A percentile compares a stretch with the other conserved stretches of the same genome.
These are phyloP conservation scores for Bryconaethiops microstoma DNA, from an alignment of 2,797 vertebrate species.

Conservation along the genomic window DNA sequence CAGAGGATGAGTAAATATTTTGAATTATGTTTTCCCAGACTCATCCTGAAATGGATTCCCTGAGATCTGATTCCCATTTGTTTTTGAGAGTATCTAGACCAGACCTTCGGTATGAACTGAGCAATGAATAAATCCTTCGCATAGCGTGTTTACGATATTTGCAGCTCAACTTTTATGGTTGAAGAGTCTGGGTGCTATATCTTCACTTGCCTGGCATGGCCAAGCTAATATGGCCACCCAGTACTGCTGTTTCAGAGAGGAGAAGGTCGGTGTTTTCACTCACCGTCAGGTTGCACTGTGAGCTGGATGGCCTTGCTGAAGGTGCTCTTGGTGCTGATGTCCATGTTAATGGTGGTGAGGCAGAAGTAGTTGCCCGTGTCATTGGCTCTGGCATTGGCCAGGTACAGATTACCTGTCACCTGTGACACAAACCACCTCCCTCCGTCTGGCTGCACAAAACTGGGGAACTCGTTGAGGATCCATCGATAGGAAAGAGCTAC, in stretches of 20 bases:
- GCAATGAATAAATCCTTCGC: no score
- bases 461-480: constrained; percentile 94
- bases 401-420: constrained; percentile 91
- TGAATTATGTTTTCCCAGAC: no score
- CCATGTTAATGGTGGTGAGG: constrained; percentile 92
- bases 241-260: neutral
- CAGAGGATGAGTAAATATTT: no score
- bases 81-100: no score
- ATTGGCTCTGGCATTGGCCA: constrained; percentile 85
- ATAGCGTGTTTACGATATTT: no score
- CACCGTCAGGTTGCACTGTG: constrained; percentile 86
- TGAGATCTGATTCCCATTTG: no score
- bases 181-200: no score
- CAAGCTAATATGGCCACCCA: neutral
- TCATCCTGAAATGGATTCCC: no score
- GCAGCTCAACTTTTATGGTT: no score
- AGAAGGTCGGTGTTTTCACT: constrained; percentile 32
- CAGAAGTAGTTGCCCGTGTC: constrained; percentile 93
- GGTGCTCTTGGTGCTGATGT: constrained; percentile 93
- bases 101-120: no score
- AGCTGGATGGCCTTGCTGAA: constrained; percentile 92
- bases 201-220: neutral
- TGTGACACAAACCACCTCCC: constrained; percentile 92
- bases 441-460: constrained; percentile 83
- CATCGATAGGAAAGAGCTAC: constrained; percentile 92